Evolutionary conservation across 1,140 invertebrate genomes (phyloP), one percentile per base, ranked within the genome.

Genomic region (Bombus consobrinus): DNA sequence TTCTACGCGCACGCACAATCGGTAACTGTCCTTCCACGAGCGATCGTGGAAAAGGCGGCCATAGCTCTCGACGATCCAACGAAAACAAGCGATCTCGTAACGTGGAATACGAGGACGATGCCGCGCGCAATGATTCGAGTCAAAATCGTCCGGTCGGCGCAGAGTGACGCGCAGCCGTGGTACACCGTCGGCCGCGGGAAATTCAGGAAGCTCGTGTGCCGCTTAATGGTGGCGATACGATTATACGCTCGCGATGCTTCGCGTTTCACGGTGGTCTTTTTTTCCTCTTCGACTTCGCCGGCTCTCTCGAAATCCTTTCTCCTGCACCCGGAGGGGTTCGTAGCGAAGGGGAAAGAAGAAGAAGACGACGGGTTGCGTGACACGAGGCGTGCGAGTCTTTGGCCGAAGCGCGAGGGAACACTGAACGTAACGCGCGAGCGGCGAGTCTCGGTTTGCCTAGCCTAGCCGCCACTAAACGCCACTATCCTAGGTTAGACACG

Each of bases 401-500:
- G 85, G 74, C 83, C 88, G 79, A 78, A 78, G 76, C 86, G 91
- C 92, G 92, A 92, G 88, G 82, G 81, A 94, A 91, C 90, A 94
- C 94, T 94, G 93, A 94, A 87, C 92, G 90, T 91, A 87, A 89
- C 87, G 90, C 91, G 90, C 90, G 88, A 91, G 89, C 92, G 77
- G 87, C 88, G 85, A 93, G 89, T 83, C 92, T 91, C 90, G 89
- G 91, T 93, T 94, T 92, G 92, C 93, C 93, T 94, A 94, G 93
- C 88, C 92, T 94, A 94, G 93, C 93, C 89, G 89, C 92, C 87
- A 89, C 93, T 94, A 94, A 94, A 94, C 92, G 92, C 92, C 89
- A 89, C 93, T 93, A 94, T 92, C 93, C 93, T 94, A 94, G 94
- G 93, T 93, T 94, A 94, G 93, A 93, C 92, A 91, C 79, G 89